Evolutionary conservation across 53 echinoderm and acorn worm species (phyloP), one percentile per base, ranked within the genome.

Genomic region (Paracentrotus lividus): DNA sequence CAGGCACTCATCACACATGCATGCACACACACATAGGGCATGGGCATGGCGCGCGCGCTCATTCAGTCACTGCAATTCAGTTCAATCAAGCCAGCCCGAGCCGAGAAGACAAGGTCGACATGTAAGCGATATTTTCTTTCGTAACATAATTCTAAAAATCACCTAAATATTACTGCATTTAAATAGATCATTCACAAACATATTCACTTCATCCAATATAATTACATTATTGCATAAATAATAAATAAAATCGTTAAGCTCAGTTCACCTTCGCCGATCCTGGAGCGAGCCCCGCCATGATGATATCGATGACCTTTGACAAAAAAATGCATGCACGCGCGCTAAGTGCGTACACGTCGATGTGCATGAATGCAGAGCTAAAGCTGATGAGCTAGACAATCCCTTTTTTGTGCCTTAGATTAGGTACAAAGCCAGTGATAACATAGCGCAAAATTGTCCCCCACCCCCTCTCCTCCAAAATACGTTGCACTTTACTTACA

Each of bases 251-350:
- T 8, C 75, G 51, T 52, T 38, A 38, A 91, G 52, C 44, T 47
- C 13, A 8, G 6, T 15, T 49, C 27, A 91, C 91, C 76, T 91
- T 91, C 77, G 91, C 36, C 76, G 91, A 75, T 33, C 91, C 91
- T 53, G 91, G 91, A 31, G 91, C 76, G 38, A 91, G 52, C 54
- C 91, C 91, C 91, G 91, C 91, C 91, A 91, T 91, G 75, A 54
- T 91, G 91, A 61, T 44, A 44, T 1, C 8, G 36, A 27, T 58
- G 4, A 58, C 53, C 36, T 56, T 29, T 13, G 59, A 34, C 36
- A 4, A 1, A 14, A 31, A 18, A 58, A 7, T 27, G 27, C 1
- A 84, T 24, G 23, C 23, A 54, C 32, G 85, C 10, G 85, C 85
- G 26, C 58, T 40, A 88, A 15, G 56, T 31, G 4, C 31, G 21